Percentiles rank a stretch among this genome's conserved stretches.
These are phyloP conservation scores for Prunella himalayana DNA, from an alignment of 2,113 vertebrate genomes.

Conservation along the genomic window DNA sequence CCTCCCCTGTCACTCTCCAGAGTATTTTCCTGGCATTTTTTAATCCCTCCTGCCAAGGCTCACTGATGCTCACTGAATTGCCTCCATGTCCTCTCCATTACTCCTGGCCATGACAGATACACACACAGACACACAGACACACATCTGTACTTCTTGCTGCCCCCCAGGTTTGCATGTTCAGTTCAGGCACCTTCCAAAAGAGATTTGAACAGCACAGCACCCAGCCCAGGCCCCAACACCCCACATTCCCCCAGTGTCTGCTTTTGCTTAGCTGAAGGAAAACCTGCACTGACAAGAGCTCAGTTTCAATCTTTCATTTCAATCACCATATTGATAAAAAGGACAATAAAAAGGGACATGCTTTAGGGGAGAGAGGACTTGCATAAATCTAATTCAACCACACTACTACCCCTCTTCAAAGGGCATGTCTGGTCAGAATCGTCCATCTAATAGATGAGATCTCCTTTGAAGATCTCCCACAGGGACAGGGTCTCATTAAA, in stretches of 20 bases:
- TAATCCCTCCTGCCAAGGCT: background rate
- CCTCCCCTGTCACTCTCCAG: background rate
- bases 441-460: constrained; percentile 3
- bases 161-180: background rate
- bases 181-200: background rate
- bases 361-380: background rate
- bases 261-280: background rate
- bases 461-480: constrained; percentile 19
- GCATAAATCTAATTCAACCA: background rate
- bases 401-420: background rate
- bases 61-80: background rate
- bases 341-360: background rate
- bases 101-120: background rate
- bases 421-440: background rate
- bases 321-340: background rate
- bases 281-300: background rate
- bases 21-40: background rate
- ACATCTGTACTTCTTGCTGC: rapidly evolving
- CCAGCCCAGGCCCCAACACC: background rate
- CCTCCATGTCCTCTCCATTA: background rate
- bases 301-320: background rate
- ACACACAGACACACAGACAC: background rate
- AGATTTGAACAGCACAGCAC: background rate
- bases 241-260: background rate
- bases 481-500: constrained; percentile 30